Evolutionary conservation across 2,888 invertebrate species (phyloP).

Genomic region (Diachrysia chrysitis): DNA sequence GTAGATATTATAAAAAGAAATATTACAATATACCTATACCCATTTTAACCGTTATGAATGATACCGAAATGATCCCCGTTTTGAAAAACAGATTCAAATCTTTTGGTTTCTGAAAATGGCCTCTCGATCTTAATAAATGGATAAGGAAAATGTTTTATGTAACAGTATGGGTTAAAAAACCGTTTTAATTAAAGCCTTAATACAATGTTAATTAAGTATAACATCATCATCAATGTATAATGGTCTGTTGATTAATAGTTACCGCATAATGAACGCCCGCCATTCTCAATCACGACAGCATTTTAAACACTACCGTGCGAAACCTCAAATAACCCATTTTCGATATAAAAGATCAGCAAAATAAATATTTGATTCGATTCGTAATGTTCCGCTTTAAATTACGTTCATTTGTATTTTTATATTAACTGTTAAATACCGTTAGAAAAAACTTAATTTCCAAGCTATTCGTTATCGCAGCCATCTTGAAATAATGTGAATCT

Average conservation of each 20-base stretch:
- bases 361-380: slow-evolving; percentile 3
- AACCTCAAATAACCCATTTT: not conserved
- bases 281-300: not conserved
- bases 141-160: no score
- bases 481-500: slow-evolving; percentile 20
- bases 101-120: no score
- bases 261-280: not conserved
- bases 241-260: slow-evolving; percentile 1
- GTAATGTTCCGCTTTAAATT: not conserved
- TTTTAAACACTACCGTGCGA: not conserved
- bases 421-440: not conserved
- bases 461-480: not conserved
- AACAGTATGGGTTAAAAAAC: not conserved
- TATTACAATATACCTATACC: no score
- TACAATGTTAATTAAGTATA: not conserved
- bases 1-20: no score
- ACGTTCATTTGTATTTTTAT: not conserved
- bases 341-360: not conserved
- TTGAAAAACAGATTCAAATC: no score
- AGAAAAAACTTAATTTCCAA: not conserved
- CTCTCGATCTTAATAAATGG: no score
- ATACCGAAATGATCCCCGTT: no score
- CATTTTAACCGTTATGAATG: no score
- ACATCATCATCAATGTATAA: not conserved
- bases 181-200: not conserved